Conservation (phyloP, 2,888 invertebrate species). For the Hydraecia micacea region DNA sequence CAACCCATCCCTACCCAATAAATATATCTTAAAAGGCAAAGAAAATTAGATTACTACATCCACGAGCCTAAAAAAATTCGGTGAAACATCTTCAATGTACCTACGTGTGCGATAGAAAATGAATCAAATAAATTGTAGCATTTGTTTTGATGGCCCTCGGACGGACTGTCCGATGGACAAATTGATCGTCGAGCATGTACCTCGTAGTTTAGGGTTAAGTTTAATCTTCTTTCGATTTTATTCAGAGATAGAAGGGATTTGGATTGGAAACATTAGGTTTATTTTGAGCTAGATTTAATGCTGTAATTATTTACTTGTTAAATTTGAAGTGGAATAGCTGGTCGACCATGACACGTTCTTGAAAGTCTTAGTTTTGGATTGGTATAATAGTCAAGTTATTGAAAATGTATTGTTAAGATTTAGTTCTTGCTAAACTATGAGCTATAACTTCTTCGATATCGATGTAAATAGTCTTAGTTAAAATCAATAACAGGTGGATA, state of each 20-base stretch:
- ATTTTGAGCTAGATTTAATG: constrained; percentile 35
- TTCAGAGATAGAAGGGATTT: constrained; percentile 23
- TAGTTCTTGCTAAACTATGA: constrained; percentile 8
- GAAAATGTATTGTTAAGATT: background rate
- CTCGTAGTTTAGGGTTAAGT: constrained; percentile 28
- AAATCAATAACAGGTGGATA: background rate
- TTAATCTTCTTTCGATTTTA: constrained; percentile 51
- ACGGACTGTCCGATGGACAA: constrained; percentile 47
- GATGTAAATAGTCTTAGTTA: background rate
- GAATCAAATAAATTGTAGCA: constrained; percentile 60
- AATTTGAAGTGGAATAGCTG: constrained; percentile 6
- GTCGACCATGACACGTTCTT: background rate
- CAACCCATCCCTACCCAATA: constrained; percentile 24
- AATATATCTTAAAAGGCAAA: constrained; percentile 36
- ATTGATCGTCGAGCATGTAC: constrained; percentile 38
- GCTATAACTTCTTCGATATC: background rate
- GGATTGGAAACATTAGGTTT: constrained; percentile 16
- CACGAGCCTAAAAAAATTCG: constrained; percentile 40
- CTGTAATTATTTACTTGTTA: constrained; percentile 25
- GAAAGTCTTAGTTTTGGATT: background rate
- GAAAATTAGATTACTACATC: constrained; percentile 56
- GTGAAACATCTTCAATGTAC: constrained; percentile 45
- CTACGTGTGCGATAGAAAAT: constrained; percentile 63
- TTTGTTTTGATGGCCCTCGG: constrained; percentile 63
- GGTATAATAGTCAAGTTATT: background rate